Percentiles rank a stretch among this genome's conserved stretches.
Evolutionary conservation across 2,113 vertebrate genomes (phyloP).

Genomic region (Cyrtonyx montezumae): DNA sequence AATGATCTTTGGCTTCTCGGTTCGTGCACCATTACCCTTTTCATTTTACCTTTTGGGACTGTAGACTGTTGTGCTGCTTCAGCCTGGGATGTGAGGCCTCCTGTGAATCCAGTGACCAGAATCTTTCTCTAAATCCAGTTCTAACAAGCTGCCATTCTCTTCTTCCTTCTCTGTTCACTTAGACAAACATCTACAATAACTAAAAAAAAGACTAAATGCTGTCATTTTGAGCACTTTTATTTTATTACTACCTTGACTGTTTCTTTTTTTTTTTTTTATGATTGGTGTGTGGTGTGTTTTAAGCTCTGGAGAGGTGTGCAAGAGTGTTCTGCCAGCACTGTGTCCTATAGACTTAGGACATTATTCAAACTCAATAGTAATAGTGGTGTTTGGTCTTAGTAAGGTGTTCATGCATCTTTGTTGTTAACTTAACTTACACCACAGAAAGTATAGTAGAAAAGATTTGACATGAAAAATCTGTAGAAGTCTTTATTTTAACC

Average conservation of each 20-base stretch:
- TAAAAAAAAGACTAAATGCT: background rate
- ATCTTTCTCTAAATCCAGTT: background rate
- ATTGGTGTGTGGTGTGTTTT: background rate
- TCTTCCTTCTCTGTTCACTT: background rate
- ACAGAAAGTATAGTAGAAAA: background rate
- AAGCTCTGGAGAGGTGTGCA: background rate
- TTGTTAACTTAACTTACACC: background rate
- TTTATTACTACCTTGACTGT: background rate
- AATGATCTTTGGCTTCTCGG: background rate
- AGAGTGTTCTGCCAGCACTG: background rate
- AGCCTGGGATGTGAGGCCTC: rapidly evolving
- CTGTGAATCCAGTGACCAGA: background rate
- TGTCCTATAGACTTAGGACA: background rate
- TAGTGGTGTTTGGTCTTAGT: background rate
- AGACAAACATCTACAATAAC: background rate
- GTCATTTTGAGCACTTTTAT: background rate
- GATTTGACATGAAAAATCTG: background rate
- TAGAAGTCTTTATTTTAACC: background rate
- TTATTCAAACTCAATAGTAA: background rate
- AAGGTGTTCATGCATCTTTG: background rate
- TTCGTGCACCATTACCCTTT: background rate
- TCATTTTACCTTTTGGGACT: background rate
- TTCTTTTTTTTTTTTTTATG: background rate
- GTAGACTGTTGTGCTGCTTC: background rate
- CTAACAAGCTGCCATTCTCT: background rate